phyloP scores from a whole-genome alignment of 2,113 vertebrate species.

The Alexandromys fortis region DNA sequence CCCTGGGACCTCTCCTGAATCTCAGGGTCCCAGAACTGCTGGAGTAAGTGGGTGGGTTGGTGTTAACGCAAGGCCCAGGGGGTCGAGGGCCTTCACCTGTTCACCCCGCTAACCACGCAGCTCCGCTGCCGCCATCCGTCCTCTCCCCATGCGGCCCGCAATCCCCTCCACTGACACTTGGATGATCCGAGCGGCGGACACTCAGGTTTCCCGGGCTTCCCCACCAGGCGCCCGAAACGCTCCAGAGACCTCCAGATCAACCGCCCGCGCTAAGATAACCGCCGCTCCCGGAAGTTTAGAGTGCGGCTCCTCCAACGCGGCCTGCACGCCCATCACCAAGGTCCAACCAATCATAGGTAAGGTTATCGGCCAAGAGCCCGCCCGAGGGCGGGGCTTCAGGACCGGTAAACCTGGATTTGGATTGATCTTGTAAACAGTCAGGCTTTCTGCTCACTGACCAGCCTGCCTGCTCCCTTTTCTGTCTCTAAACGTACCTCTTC shows the following conservation, averaged over 20 bases:
- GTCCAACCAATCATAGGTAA: background rate
- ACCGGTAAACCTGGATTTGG: accelerated
- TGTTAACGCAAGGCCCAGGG: background rate
- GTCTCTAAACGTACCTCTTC: background rate
- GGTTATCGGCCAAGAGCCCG: background rate
- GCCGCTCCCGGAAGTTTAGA: conserved; percentile 52
- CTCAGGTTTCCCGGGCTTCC: background rate
- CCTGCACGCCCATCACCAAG: background rate
- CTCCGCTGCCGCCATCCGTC: background rate
- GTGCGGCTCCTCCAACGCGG: background rate
- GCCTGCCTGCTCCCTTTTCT: background rate
- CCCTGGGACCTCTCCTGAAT: background rate
- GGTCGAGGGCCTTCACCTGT: background rate
- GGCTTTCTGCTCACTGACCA: accelerated
- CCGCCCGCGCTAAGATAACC: background rate
- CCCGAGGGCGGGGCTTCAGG: background rate
- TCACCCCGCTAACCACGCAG: background rate
- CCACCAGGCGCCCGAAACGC: accelerated
- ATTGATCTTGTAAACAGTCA: background rate
- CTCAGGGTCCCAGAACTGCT: background rate
- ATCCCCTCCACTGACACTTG: background rate
- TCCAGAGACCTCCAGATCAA: background rate
- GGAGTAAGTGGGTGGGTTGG: background rate
- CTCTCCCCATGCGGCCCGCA: background rate
- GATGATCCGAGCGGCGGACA: background rate